Evolutionary conservation across 2,113 vertebrate species (phyloP).

Genomic region (Baryphthengus martii): DNA sequence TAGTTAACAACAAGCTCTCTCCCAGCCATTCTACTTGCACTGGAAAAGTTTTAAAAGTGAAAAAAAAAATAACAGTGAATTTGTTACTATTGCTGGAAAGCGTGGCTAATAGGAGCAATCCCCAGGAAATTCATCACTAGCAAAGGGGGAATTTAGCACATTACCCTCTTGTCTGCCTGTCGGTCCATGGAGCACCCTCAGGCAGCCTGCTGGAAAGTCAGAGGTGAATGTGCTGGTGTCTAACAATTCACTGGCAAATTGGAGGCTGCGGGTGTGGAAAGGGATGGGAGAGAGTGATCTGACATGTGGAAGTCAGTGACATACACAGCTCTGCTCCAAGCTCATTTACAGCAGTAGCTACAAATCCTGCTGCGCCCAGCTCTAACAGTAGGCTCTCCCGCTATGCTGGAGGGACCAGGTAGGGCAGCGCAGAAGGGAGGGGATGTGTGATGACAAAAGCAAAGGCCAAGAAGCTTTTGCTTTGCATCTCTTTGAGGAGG

Average conservation of each 20-base stretch:
- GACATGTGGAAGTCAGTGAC: not conserved
- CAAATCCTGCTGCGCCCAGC: constrained; percentile 10
- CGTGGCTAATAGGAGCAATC: not conserved
- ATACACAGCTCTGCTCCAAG: not conserved
- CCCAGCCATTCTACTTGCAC: not conserved
- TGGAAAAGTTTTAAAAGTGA: constrained; percentile 7
- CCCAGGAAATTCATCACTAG: not conserved
- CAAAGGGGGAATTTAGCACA: not conserved
- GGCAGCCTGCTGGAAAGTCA: not conserved
- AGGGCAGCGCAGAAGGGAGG: not conserved
- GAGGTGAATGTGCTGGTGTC: not conserved
- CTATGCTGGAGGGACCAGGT: not conserved
- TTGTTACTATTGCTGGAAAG: constrained; percentile 20
- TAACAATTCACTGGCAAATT: constrained; percentile 33
- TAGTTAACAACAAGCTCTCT: constrained; percentile 43
- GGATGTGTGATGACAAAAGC: not conserved
- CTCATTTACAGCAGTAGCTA: not conserved
- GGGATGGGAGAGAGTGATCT: not conserved
- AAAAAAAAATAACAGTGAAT: not conserved
- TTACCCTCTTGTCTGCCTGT: not conserved
- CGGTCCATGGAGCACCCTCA: not conserved
- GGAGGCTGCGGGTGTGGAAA: not conserved
- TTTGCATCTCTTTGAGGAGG: constrained; percentile 54
- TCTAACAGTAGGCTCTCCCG: constrained; percentile 12
- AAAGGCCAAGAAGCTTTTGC: not conserved